Conservation (phyloP, 2,113 vertebrate genomes). For the Podarcis cretensis region DNA sequence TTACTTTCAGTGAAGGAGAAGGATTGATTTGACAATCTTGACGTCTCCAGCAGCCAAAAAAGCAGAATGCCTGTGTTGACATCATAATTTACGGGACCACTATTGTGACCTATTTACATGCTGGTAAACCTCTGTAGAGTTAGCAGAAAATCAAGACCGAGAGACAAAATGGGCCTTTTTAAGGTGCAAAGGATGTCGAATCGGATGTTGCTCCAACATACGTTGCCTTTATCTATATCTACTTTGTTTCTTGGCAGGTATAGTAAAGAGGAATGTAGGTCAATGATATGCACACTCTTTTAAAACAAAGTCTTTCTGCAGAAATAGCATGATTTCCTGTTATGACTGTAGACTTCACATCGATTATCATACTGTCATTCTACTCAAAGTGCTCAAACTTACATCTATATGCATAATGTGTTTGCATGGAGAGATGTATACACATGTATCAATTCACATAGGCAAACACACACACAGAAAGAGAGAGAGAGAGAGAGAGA, state of each 20-base stretch:
- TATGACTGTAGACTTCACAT: slow-evolving; percentile 66
- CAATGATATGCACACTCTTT: slow-evolving; percentile 74
- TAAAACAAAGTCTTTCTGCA: slow-evolving; percentile 66
- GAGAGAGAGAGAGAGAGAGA: neutral
- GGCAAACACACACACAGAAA: neutral
- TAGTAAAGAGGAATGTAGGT: slow-evolving; percentile 76
- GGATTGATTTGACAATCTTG: slow-evolving; percentile 37
- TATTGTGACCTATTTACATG: slow-evolving; percentile 55
- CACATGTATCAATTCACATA: slow-evolving; percentile 16
- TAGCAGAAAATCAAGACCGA: slow-evolving; percentile 44
- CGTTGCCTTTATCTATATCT: slow-evolving; percentile 64
- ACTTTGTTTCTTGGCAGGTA: slow-evolving; percentile 58
- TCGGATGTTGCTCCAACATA: slow-evolving; percentile 62
- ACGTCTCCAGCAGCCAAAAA: slow-evolving; percentile 40
- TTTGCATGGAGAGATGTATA: slow-evolving; percentile 38
- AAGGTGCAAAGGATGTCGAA: slow-evolving; percentile 54
- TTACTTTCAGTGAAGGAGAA: slow-evolving; percentile 33
- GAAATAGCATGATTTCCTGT: slow-evolving; percentile 75
- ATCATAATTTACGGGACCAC: slow-evolving; percentile 16
- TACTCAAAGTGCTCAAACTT: slow-evolving; percentile 34
- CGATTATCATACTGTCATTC: slow-evolving; percentile 37
- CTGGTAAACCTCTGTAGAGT: slow-evolving; percentile 61
- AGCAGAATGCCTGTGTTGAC: neutral
- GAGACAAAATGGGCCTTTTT: slow-evolving; percentile 52
- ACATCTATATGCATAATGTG: slow-evolving; percentile 18